Conservation (phyloP, 2,113 vertebrate genomes). For the Sialia sialis region DNA sequence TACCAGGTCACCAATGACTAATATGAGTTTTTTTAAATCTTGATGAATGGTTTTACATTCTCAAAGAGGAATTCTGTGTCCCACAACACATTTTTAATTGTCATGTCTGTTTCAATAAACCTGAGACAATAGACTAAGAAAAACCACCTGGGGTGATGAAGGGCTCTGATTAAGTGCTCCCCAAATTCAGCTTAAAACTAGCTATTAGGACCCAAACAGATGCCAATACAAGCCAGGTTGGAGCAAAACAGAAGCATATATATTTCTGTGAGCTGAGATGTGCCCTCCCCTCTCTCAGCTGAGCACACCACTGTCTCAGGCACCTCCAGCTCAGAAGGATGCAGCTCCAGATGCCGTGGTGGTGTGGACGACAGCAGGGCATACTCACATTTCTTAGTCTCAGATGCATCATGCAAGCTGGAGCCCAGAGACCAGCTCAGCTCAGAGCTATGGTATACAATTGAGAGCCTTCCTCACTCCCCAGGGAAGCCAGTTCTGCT, state of each 20-base stretch:
- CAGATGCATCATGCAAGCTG: neutral
- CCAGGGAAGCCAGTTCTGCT: neutral
- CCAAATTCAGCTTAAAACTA: neutral
- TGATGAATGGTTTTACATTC: neutral
- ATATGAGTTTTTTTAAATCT: neutral
- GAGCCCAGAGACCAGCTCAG: neutral
- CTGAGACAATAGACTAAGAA: neutral
- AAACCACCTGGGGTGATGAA: neutral
- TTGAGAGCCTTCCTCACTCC: neutral
- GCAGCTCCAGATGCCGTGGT: neutral
- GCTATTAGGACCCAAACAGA: neutral
- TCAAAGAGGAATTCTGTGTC: neutral
- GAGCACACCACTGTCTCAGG: neutral
- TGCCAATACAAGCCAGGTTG: neutral
- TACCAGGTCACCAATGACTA: neutral
- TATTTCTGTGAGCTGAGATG: neutral
- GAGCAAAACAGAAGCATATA: neutral
- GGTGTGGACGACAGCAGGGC: neutral
- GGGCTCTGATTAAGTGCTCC: neutral
- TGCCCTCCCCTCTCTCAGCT: neutral
- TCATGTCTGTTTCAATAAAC: neutral
- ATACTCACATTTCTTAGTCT: neutral
- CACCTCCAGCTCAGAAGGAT: neutral
- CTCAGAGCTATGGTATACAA: accelerated
- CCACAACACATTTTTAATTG: neutral